Base-by-base conservation (phyloP, 2,797 vertebrate genomes). In the Oreortyx pictus region DNA sequence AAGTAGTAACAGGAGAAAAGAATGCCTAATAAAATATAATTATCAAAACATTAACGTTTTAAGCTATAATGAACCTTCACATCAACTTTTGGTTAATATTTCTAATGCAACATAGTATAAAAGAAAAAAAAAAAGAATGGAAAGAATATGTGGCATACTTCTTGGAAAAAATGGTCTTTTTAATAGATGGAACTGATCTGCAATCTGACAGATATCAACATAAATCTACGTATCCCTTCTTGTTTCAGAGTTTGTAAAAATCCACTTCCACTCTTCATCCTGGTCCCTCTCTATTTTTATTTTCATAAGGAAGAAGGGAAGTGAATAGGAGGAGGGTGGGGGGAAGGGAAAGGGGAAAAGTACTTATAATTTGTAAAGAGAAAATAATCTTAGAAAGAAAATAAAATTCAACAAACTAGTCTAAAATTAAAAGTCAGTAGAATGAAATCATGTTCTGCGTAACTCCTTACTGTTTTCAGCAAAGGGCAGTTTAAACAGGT, bases 1-100 rank as follows among this genome's bases (percentile, higher is more conserved):
- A 33, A 64, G 25, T 31, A 67, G 44, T 67, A 80, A 90, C 43
- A 82, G 43, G n/a, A 93, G 46, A 94, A 94, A 86, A 11, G 29
- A 41, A 60, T 61, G 44, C 16, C 9, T 61, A 84, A 84, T 82
- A 90, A 96, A 92, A 88, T 49, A 46, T 20, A 89, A 85, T 82
- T 82, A 50, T 92, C 75, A 92, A 86, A 95, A 94, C 65, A 92
- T 86, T 77, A 54, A 61, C 57, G 49, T 59, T 86, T 85, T 82
- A 56, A 85, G 73, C n/a, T 75, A 41, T 27, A 91, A 56, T 41
- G 39, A 59, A 83, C 19, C 39, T 35, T 72, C 47, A 80, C 39
- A n/a, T 61, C 75, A 92, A 72, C 72, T 72, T 79, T 44, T 24
- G 41, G 54, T 62, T 11, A 8, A 78, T 92, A 79, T 74, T 92